A percentile compares a stretch with the other conserved stretches of the same genome.
These are phyloP conservation scores for Clarias magur DNA, from an alignment of 2,113 vertebrate genomes.

Conservation along the genomic window DNA sequence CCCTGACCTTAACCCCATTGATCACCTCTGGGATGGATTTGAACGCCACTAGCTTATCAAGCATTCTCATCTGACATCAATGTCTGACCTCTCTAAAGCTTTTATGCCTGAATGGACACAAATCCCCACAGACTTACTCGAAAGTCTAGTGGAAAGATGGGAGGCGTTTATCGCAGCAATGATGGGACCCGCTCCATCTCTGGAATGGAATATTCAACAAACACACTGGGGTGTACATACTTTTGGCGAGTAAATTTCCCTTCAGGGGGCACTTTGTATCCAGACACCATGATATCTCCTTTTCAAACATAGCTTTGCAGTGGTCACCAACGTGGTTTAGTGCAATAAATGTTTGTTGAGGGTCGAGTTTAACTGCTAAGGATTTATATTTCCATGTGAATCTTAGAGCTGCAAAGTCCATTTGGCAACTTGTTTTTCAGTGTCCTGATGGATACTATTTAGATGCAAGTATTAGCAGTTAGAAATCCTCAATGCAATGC, in stretches of 20 bases:
- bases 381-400: not conserved
- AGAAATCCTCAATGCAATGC: not conserved
- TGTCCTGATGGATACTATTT: not conserved
- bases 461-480: not conserved
- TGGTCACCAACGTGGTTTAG: not conserved
- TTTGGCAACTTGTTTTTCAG: not conserved
- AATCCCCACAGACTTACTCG: not conserved
- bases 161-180: not conserved
- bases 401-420: not conserved
- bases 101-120: not conserved
- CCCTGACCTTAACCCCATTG: not conserved
- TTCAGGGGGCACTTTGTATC: not conserved
- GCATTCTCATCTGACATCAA: not conserved
- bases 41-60: not conserved
- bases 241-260: not conserved
- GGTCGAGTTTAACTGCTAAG: not conserved
- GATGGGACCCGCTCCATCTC: not conserved
- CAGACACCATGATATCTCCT: not conserved
- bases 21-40: not conserved
- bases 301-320: not conserved
- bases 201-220: not conserved
- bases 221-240: not conserved
- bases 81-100: not conserved
- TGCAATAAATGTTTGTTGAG: not conserved
- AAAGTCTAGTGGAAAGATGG: not conserved